Evolutionary conservation across 2,797 vertebrate species (phyloP), one percentile per base, ranked within the genome.

Genomic region (Sebastes aleutianus): DNA sequence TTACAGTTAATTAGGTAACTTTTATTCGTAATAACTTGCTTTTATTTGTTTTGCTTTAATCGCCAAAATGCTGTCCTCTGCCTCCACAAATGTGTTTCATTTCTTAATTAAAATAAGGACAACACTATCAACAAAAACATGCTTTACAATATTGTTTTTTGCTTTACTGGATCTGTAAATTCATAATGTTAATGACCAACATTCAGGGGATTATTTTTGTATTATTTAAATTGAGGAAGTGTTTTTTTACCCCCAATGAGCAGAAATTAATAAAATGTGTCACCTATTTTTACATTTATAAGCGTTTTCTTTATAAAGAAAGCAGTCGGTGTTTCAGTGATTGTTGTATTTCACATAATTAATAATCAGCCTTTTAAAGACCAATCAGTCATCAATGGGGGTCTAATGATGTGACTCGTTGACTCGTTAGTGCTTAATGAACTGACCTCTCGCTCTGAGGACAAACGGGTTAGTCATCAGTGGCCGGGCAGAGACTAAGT

Each of bases 381-480:
- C 26, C 24, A 66, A 79, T 75, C 54, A 61, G 67, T 22, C 8
- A 34, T 68, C 31, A 22, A 67, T 47, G 59, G 18, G 5, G 20
- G 34, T 11, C 1, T 54, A 29, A 59, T 11, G 5, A 77, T 8
- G 56, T 8, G 10, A 69, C 69, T 32, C 10, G 8, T 0, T n/a
- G 59, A 3, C 66, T 85, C 7, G 8, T 76, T 67, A 57, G 59
- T 0, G 5, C 31, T 47, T 80, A n/a, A 84, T 80, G 70, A 74
- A 58, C 59, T 24, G 47, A 24, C 68, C 63, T 31, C 66, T 39
- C 78, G 68, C 67, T 61, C 61, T 34, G 31, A 59, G 76, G 53
- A 56, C 58, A 59, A 27, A 36, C 9, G 69, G 68, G 22, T 82
- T 69, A 39, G 63, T 83, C 76, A 63, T 69, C 62, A 71, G 64